Evolutionary conservation across 2,113 vertebrate genomes (phyloP).

Genomic region (Brevimyrus niger): DNA sequence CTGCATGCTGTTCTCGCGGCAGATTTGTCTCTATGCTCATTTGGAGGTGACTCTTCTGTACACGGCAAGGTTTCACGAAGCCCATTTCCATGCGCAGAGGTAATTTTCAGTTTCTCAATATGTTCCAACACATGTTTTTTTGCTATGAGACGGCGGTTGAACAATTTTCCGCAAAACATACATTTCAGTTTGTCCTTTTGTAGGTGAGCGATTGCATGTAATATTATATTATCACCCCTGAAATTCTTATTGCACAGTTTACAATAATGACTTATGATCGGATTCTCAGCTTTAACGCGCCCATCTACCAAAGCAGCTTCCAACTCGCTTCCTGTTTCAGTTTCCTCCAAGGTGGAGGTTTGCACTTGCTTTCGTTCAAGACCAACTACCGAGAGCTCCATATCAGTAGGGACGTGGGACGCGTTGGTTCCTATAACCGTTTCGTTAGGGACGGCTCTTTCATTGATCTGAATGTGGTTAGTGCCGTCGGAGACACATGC

Average conservation of each 20-base stretch:
- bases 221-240: slow-evolving; percentile 73
- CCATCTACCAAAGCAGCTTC: neutral
- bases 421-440: neutral
- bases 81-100: slow-evolving; percentile 11
- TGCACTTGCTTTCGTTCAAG: neutral
- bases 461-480: neutral
- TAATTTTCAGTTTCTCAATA: slow-evolving; percentile 74
- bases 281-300: neutral
- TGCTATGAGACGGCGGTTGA: slow-evolving; percentile 76
- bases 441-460: neutral
- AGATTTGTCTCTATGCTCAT: slow-evolving; percentile 1
- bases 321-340: neutral
- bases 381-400: neutral
- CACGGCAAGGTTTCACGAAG: neutral
- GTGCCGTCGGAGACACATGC: neutral
- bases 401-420: neutral
- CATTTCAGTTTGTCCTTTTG: slow-evolving; percentile 82
- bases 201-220: slow-evolving; percentile 87
- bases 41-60: neutral
- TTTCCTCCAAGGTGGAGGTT: neutral
- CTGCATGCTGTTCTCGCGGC: neutral
- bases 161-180: slow-evolving; percentile 80
- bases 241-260: slow-evolving; percentile 81
- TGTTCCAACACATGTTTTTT: slow-evolving; percentile 88
- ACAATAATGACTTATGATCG: slow-evolving; percentile 66